These are phyloP conservation scores for Chelon labrosus DNA, from an alignment of 2,797 vertebrate genomes.

Conservation along the genomic window DNA sequence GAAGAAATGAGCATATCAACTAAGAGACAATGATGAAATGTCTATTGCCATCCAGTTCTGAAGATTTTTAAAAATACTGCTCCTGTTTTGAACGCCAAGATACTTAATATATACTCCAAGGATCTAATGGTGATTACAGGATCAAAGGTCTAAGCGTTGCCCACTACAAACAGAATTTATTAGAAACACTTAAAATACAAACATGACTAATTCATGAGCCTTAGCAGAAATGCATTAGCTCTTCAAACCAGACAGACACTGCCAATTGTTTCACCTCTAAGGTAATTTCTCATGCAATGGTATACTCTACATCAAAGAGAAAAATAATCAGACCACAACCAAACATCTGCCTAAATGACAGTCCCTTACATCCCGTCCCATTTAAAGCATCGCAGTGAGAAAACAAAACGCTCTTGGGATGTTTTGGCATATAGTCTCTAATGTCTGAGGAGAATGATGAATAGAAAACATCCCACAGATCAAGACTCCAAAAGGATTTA, in stretches of 20 bases:
- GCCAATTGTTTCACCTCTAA: slow-evolving; percentile 1
- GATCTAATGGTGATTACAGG: slow-evolving; percentile 39
- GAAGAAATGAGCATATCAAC: neutral
- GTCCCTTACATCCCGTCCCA: neutral
- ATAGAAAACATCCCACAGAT: slow-evolving; percentile 18
- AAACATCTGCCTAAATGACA: neutral
- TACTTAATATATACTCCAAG: slow-evolving; percentile 18
- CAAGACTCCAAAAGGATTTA: slow-evolving; percentile 6
- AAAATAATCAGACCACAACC: neutral
- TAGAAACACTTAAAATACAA: slow-evolving; percentile 34
- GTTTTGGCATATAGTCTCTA: slow-evolving; percentile 1
- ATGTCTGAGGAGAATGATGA: slow-evolving; percentile 15
- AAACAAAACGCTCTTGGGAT: neutral
- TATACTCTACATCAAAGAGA: slow-evolving; percentile 7
- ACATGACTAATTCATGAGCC: slow-evolving; percentile 54
- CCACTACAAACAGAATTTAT: slow-evolving; percentile 47
- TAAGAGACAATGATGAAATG: neutral
- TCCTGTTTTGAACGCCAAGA: slow-evolving; percentile 14
- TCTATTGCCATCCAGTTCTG: neutral
- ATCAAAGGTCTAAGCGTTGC: slow-evolving; percentile 54
- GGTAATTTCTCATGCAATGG: neutral
- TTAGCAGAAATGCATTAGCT: neutral
- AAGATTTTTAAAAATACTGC: neutral
- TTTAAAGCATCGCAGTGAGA: neutral
- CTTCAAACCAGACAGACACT: slow-evolving; percentile 7